Evolutionary conservation across 2,113 vertebrate genomes (phyloP).

Genomic region (Spheniscus mendiculus): DNA sequence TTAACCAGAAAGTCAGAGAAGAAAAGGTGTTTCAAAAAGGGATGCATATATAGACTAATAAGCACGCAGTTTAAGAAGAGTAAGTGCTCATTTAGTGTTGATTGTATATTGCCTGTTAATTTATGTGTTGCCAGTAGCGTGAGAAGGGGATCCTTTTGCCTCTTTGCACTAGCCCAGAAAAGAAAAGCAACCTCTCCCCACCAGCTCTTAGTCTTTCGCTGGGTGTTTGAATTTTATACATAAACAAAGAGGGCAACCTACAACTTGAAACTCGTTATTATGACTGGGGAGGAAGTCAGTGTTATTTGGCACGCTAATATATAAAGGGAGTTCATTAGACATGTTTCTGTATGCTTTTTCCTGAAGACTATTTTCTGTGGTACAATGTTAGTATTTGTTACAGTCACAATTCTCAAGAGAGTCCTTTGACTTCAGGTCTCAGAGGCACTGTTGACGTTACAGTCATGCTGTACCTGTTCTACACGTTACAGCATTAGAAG

Average conservation of each 20-base stretch:
- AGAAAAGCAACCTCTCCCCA: neutral
- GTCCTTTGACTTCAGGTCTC: neutral
- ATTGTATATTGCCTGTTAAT: neutral
- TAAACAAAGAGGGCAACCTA: neutral
- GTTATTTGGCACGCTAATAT: neutral
- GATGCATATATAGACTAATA: neutral
- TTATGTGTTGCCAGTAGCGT: neutral
- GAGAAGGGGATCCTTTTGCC: neutral
- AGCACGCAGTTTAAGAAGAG: neutral
- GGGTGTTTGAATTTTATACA: neutral
- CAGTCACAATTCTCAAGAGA: neutral
- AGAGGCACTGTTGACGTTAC: neutral
- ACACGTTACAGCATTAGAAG: neutral
- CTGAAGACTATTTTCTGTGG: neutral
- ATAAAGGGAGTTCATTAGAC: neutral
- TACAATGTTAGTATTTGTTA: neutral
- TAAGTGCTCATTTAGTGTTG: neutral
- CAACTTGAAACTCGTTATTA: neutral
- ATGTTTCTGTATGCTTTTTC: neutral
- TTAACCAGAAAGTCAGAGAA: neutral
- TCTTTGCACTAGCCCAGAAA: neutral
- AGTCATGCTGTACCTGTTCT: neutral
- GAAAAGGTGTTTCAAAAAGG: neutral
- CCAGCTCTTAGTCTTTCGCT: neutral
- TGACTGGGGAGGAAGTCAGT: neutral